Conservation (phyloP, 2,797 vertebrate species). For the Paramormyrops hopkinsi region DNA sequence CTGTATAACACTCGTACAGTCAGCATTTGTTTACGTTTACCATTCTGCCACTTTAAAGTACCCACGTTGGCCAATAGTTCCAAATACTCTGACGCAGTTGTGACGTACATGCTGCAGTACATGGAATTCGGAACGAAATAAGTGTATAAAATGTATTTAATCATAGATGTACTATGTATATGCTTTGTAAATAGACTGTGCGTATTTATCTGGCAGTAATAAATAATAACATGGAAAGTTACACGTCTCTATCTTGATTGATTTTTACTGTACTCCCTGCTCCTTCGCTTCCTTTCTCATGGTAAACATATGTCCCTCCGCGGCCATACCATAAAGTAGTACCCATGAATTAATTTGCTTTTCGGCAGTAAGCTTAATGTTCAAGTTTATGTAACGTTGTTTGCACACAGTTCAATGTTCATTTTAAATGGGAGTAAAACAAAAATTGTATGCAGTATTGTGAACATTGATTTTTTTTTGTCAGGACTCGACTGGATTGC, state of each 20-base stretch:
- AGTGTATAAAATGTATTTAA: conserved; percentile 8
- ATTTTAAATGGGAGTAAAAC: background rate
- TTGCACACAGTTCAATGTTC: background rate
- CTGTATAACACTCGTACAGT: background rate
- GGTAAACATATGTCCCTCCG: conserved; percentile 67
- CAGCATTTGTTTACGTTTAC: background rate
- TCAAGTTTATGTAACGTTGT: background rate
- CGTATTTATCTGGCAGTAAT: background rate
- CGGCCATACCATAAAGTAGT: conserved; percentile 47
- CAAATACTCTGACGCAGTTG: conserved; percentile 36
- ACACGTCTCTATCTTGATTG: background rate
- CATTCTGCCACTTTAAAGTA: conserved; percentile 46
- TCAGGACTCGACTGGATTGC: background rate
- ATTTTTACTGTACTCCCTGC: conserved; percentile 38
- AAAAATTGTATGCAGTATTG: background rate
- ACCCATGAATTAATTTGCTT: conserved; percentile 26
- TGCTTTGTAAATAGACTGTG: background rate
- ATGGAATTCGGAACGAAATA: conserved; percentile 32
- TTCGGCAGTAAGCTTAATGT: background rate
- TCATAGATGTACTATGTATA: background rate
- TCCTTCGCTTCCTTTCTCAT: conserved; percentile 42
- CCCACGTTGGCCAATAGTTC: conserved; percentile 27
- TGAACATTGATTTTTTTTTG: background rate
- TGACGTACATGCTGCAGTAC: conserved; percentile 38
- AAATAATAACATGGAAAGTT: background rate